Conservation (phyloP, 2,113 vertebrate species). For the Festucalex cinctus region DNA sequence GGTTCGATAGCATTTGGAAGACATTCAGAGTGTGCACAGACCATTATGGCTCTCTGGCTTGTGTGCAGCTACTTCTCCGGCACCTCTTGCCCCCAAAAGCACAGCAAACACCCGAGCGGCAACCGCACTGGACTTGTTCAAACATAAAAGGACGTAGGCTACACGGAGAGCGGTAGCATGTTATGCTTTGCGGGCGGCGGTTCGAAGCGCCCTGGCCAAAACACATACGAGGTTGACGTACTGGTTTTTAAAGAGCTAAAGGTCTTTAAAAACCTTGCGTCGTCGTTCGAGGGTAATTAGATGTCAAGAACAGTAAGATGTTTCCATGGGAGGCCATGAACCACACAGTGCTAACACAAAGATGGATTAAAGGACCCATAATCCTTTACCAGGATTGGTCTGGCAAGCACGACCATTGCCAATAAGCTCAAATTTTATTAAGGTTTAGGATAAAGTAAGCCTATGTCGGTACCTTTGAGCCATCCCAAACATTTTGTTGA, state of each 20-base stretch:
- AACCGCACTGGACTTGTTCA: slow-evolving; percentile 64
- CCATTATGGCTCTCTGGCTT: slow-evolving; percentile 46
- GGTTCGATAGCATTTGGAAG: slow-evolving; percentile 42
- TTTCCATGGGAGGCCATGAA: not conserved
- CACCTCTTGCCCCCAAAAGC: slow-evolving; percentile 36
- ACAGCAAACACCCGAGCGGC: slow-evolving; percentile 16
- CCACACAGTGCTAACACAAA: not conserved
- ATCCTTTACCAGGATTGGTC: not conserved
- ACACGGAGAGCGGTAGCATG: slow-evolving; percentile 56
- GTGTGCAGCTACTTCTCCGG: slow-evolving; percentile 50
- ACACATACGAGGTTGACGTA: slow-evolving; percentile 57
- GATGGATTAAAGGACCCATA: not conserved
- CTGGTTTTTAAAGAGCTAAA: slow-evolving; percentile 44
- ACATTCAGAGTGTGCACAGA: slow-evolving; percentile 17
- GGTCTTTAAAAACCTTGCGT: slow-evolving; percentile 17
- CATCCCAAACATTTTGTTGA: not conserved
- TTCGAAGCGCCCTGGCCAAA: slow-evolving; percentile 55
- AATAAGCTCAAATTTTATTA: not conserved
- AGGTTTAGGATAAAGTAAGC: not conserved
- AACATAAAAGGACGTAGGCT: slow-evolving; percentile 55
- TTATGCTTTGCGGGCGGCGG: slow-evolving; percentile 64
- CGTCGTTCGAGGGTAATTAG: not conserved
- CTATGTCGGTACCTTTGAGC: not conserved
- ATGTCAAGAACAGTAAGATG: slow-evolving; percentile 1
- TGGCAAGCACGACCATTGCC: not conserved